These are phyloP conservation scores for Spizaetus ornatus DNA, from an alignment of 2,113 vertebrate species.

Conservation along the genomic window DNA sequence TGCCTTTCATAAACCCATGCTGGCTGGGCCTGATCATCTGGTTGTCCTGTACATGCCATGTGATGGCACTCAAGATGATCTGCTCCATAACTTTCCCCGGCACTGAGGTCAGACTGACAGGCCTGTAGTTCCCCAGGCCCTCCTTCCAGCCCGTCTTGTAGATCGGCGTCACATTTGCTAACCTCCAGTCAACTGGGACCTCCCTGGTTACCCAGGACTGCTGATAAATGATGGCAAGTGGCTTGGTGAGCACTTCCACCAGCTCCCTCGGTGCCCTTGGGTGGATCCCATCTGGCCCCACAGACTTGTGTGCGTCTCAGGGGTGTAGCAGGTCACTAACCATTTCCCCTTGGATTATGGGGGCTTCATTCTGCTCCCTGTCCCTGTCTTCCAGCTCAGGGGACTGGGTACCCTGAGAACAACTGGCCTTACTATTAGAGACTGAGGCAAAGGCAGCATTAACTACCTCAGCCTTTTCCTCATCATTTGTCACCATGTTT, in stretches of 20 bases:
- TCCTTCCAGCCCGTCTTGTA: background rate
- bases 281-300: background rate
- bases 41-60: too few species aligned
- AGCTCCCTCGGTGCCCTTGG: background rate
- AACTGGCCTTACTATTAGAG: background rate
- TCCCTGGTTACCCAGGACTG: background rate
- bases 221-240: background rate
- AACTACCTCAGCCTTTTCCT: background rate
- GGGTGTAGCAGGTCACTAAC: background rate
- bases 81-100: too few species aligned
- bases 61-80: too few species aligned
- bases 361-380: background rate
- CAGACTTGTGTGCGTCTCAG: background rate
- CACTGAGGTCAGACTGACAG: background rate
- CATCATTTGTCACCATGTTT: background rate
- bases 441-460: background rate
- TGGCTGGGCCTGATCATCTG: too few species aligned
- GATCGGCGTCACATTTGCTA: background rate
- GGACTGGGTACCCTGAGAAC: background rate
- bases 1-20: too few species aligned
- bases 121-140: background rate
- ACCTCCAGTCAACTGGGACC: background rate
- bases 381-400: background rate
- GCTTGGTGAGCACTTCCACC: background rate
- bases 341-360: background rate